Evolutionary conservation across 2,113 vertebrate genomes (phyloP).

Genomic region (Cygnus buccinator): DNA sequence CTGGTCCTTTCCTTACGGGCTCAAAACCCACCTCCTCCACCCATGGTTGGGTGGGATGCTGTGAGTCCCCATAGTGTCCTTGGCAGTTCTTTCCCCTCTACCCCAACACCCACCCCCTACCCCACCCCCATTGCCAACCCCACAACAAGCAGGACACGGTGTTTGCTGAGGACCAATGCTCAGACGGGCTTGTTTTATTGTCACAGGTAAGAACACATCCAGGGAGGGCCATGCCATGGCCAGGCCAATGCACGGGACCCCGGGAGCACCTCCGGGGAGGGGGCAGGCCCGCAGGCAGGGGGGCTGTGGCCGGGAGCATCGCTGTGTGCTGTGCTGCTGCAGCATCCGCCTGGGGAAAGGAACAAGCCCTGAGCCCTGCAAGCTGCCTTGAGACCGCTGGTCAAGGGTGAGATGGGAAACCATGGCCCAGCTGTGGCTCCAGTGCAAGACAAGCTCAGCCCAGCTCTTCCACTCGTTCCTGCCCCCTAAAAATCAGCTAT

Average conservation of each 20-base stretch:
- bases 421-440: neutral
- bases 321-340: neutral
- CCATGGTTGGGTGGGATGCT: neutral
- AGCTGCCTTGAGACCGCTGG: neutral
- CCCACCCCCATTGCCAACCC: neutral
- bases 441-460: neutral
- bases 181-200: neutral
- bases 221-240: neutral
- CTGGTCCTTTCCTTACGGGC: neutral
- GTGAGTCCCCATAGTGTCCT: fast-evolving
- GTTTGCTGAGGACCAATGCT: neutral
- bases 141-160: neutral
- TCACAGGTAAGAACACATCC: neutral
- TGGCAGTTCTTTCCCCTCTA: neutral
- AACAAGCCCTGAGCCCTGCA: neutral
- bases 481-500: neutral
- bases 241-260: neutral
- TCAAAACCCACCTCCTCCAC: neutral
- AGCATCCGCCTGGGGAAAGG: neutral
- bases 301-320: neutral
- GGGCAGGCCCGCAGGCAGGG: neutral
- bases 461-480: neutral
- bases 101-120: neutral
- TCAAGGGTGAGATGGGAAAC: neutral
- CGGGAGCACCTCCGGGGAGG: neutral